Evolutionary conservation across 2,797 vertebrate genomes (phyloP).

Genomic region (Melanotaenia parkinsoni): DNA sequence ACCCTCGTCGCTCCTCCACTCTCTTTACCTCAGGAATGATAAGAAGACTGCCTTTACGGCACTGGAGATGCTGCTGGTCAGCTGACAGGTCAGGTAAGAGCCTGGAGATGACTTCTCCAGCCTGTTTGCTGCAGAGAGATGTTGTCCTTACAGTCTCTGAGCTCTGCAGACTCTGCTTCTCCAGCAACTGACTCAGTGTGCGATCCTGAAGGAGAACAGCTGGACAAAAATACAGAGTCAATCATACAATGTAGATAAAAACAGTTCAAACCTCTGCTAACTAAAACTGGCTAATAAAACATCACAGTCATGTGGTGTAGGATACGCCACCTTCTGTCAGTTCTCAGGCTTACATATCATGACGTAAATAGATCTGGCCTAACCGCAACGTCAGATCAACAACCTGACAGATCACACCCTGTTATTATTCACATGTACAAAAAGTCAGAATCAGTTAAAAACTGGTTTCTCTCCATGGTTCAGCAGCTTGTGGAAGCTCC

Average conservation of each 20-base stretch:
- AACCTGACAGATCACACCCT: no score
- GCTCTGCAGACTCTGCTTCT: conserved; percentile 42
- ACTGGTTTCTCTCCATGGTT: no score
- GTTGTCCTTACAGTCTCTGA: conserved; percentile 10
- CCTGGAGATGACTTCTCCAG: conserved; percentile 1
- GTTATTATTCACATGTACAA: no score
- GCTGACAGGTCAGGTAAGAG: conserved; percentile 26
- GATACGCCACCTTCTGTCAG: no score
- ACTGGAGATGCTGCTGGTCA: conserved; percentile 12
- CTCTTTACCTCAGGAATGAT: conserved; percentile 33
- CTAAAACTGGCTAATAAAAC: no score
- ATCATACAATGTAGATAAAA: neutral
- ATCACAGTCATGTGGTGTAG: no score
- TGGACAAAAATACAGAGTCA: conserved; percentile 51
- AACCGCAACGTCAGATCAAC: no score
- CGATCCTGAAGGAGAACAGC: conserved; percentile 88
- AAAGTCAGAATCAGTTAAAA: no score
- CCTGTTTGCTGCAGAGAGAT: conserved; percentile 7
- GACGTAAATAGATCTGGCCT: no score
- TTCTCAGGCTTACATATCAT: no score
- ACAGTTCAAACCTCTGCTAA: no score
- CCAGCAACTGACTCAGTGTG: conserved; percentile 74
- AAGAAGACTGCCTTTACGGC: conserved; percentile 57
- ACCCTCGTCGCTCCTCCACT: conserved; percentile 60
- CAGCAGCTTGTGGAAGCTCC: no score